Conservation (phyloP, 35 echinoderm and acorn worm species). For the Ophiothrix spiculata region DNA sequence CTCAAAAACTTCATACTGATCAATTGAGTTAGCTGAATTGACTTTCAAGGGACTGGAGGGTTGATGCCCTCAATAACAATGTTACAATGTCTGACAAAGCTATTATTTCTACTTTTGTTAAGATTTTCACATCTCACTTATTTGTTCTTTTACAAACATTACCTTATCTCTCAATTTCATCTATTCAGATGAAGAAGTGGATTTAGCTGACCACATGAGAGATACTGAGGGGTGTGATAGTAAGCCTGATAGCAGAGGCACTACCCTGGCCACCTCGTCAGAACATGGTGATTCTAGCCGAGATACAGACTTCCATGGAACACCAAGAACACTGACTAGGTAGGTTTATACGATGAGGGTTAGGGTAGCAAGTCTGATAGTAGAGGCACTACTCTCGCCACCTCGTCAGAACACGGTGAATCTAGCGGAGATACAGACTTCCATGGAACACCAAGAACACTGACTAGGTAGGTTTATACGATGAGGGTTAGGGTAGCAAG, state of each 20-base stretch:
- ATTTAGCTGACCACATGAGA: no score
- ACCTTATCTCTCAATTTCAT: no score
- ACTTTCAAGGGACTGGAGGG: no score
- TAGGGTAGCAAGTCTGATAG: neutral
- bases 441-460: constrained; percentile 60
- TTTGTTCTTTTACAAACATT: no score
- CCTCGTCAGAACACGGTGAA: constrained; percentile 5
- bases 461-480: constrained; percentile 75
- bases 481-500: neutral
- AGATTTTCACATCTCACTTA: no score
- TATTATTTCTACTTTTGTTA: no score
- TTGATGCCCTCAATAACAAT: no score
- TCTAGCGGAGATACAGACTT: constrained; percentile 40
- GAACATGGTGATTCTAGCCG: constrained; percentile 9
- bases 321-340: constrained; percentile 70
- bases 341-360: constrained; percentile 22
- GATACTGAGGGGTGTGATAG: neutral
- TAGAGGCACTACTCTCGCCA: neutral
- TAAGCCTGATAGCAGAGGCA: constrained; percentile 11
- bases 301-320: constrained; percentile 53
- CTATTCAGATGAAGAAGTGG: neutral
- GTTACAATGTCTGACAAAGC: no score
- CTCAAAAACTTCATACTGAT: no score
- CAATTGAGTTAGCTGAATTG: no score
- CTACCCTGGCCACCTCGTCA: neutral